phyloP scores from a whole-genome alignment of 2,888 invertebrate genomes.

The Zhengitettix transpicula region DNA sequence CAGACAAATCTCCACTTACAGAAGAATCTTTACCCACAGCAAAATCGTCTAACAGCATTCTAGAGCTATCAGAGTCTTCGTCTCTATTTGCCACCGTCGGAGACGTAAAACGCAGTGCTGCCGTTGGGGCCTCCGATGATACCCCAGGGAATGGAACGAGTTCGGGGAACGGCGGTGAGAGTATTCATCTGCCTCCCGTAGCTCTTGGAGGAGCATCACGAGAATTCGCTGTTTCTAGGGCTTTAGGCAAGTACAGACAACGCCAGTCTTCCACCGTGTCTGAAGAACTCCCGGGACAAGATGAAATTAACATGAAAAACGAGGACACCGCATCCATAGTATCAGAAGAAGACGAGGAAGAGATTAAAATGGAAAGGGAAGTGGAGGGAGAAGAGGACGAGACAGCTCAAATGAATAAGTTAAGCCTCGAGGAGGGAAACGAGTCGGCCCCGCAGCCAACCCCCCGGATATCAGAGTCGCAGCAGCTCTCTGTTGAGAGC shows the following conservation, averaged over 20 bases:
- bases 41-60: neutral
- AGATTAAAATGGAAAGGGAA: neutral
- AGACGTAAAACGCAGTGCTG: slow-evolving; percentile 40
- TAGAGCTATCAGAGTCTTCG: slow-evolving; percentile 16
- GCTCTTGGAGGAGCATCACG: slow-evolving; percentile 47
- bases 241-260: slow-evolving; percentile 61
- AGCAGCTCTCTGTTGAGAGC: neutral
- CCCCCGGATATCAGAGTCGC: neutral
- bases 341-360: neutral
- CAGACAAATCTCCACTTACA: slow-evolving; percentile 1
- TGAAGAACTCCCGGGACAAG: slow-evolving; percentile 36
- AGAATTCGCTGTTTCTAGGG: slow-evolving; percentile 71
- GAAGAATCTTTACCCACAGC: neutral
- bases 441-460: neutral
- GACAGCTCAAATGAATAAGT: neutral
- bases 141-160: slow-evolving; percentile 21
- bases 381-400: neutral
- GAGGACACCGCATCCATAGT: neutral
- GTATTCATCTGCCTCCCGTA: slow-evolving; percentile 34
- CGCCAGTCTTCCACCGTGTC: slow-evolving; percentile 53
- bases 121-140: slow-evolving; percentile 15
- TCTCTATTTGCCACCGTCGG: slow-evolving; percentile 57
- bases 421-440: neutral
- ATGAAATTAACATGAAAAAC: neutral
- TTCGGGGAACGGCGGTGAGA: slow-evolving; percentile 26